These are phyloP conservation scores for Caenorhabditis zanzibari DNA, from an alignment of 2,888 invertebrate genomes.

Conservation along the genomic window DNA sequence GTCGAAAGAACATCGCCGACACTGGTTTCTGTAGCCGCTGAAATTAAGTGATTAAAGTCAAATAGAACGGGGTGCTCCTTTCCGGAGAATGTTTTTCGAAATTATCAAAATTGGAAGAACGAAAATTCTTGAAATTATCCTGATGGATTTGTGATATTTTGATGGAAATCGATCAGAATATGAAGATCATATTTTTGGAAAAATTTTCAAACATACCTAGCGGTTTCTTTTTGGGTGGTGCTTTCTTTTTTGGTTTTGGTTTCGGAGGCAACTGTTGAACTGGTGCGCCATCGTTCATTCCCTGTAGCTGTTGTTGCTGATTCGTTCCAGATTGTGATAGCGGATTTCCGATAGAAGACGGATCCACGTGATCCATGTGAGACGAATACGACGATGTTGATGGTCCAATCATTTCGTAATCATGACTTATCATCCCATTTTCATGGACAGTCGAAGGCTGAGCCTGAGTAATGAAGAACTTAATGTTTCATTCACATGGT, in stretches of 20 bases:
- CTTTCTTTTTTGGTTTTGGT: conserved; percentile 36
- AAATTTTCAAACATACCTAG: too few species aligned
- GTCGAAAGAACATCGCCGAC: conserved; percentile 53
- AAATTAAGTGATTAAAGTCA: too few species aligned
- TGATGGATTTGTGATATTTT: too few species aligned
- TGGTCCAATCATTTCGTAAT: conserved; percentile 42
- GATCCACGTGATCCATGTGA: conserved; percentile 51
- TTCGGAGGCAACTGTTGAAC: conserved; percentile 7
- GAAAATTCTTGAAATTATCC: too few species aligned
- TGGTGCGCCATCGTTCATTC: background rate
- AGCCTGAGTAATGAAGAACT: conserved; percentile 26
- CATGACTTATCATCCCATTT: conserved; percentile 11
- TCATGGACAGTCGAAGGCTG: conserved; percentile 58
- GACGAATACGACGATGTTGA: conserved; percentile 43
- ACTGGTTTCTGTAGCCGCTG: conserved; percentile 7
- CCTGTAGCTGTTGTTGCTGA: conserved; percentile 15
- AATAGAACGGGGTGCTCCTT: too few species aligned
- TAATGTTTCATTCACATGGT: background rate
- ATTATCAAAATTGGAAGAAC: too few species aligned
- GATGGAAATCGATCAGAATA: too few species aligned
- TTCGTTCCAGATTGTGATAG: conserved; percentile 8
- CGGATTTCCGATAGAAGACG: conserved; percentile 28
- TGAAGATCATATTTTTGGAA: too few species aligned
- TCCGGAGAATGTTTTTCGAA: too few species aligned
- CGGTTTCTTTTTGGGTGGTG: conserved; percentile 39